Evolutionary conservation across 2,113 vertebrate genomes (phyloP), one percentile per base, ranked within the genome.

Genomic region (Oreochromis spilurus): DNA sequence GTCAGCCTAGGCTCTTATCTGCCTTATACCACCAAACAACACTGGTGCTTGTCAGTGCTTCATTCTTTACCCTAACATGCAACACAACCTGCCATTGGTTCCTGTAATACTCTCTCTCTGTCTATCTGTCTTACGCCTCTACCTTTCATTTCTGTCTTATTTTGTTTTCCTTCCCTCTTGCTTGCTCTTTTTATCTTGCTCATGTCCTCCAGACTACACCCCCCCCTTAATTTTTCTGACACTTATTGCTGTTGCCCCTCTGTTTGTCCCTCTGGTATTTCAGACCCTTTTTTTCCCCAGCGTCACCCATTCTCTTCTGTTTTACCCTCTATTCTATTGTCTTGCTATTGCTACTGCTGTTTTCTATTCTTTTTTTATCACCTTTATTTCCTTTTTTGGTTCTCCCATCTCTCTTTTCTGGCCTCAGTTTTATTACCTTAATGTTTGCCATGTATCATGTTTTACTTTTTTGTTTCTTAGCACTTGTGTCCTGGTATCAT

Each of bases 1-100:
- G 62, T 83, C 84, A 86, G 60, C 60, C 16, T 2, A 10, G 29
- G 70, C 21, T 40, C 80, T 89, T 88, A 88, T 93, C 92, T 50
- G 72, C 83, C 36, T 62, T 2, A 10, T 19, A 29, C 13, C 43
- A 40, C 81, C 50, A 13, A 81, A 89, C 83, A 82, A 88, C 83
- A 31, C 57, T 48, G 54, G 9, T 53, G 38, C 84, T 80, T 70
- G 31, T 89, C 84, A 45, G 82, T 21, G 54, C 38, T 67, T 38
- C 62, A 6, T 26, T 70, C 67, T 81, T 65, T 8, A 26, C 5
- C 48, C 62, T 4, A 60, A 79, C 54, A 62, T 34, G 19, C 31
- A 87, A 38, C 67, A n/a, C 72, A 24, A 54, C 80, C 84, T 79
- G 80, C 83, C 89, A 90, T 34, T 40, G 70, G 48, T 83, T 70